phyloP scores from a whole-genome alignment of 2,113 vertebrate species.

The Hypanus sabinus region DNA sequence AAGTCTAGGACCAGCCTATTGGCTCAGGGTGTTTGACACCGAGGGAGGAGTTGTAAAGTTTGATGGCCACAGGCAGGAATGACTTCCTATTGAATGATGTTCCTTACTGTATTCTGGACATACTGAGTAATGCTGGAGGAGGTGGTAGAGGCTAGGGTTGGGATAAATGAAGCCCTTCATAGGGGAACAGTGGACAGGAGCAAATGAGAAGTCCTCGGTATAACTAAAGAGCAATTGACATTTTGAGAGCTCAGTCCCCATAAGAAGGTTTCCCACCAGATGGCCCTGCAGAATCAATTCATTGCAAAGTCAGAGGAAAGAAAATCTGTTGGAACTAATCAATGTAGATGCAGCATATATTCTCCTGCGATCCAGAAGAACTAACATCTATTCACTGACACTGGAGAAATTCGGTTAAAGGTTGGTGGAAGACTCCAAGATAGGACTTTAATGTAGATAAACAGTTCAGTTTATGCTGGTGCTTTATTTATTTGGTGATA shows the following conservation, averaged over 20 bases:
- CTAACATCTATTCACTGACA: background rate
- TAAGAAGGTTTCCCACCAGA: background rate
- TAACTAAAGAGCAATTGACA: background rate
- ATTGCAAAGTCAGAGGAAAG: background rate
- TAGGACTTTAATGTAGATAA: background rate
- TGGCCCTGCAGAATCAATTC: background rate
- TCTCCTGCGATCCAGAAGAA: background rate
- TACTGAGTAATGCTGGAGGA: background rate
- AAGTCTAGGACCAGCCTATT: too few species aligned
- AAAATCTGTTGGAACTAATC: background rate
- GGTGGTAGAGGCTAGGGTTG: background rate
- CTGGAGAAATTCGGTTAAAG: conserved; percentile 1
- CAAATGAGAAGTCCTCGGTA: background rate
- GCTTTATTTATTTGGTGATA: too few species aligned
- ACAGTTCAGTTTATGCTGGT: background rate
- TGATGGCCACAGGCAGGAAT: too few species aligned
- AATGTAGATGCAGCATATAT: background rate
- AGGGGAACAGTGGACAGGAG: background rate
- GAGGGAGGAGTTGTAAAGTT: too few species aligned
- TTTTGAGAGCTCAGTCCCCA: background rate
- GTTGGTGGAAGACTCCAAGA: background rate
- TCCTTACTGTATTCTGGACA: background rate
- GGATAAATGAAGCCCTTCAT: background rate
- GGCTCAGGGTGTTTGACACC: too few species aligned
- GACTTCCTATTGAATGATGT: too few species aligned